These are phyloP conservation scores for Drosophila imparisetae DNA, from an alignment of 2,888 invertebrate species.

Conservation along the genomic window DNA sequence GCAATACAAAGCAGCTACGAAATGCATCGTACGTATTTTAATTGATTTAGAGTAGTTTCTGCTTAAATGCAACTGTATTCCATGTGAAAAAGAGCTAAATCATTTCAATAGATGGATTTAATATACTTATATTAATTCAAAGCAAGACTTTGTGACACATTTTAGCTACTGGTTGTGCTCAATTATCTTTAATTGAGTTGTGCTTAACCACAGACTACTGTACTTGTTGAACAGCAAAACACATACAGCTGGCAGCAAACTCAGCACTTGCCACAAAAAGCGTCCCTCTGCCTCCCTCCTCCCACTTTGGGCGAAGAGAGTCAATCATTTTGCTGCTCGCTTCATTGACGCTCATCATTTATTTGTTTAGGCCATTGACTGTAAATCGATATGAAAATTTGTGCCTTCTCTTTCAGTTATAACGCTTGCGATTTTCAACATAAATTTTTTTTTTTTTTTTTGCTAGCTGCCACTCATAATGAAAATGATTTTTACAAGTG, in stretches of 20 bases:
- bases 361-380: constrained; percentile 77
- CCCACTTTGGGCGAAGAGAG: neutral
- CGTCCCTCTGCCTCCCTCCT: neutral
- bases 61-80: constrained; percentile 17
- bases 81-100: neutral
- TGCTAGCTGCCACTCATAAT: constrained; percentile 68
- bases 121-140: neutral
- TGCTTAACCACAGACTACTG: constrained; percentile 39
- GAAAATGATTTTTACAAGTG: constrained; percentile 78
- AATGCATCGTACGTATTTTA: constrained; percentile 29
- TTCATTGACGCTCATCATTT: constrained; percentile 81
- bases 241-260: constrained; percentile 16
- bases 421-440: constrained; percentile 41
- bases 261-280: constrained; percentile 6
- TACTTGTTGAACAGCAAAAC: constrained; percentile 42
- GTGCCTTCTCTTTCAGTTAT: constrained; percentile 35
- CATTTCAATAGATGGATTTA: neutral
- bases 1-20: constrained; percentile 34
- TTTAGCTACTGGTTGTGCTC: neutral
- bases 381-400: constrained; percentile 74
- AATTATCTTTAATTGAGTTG: constrained; percentile 3
- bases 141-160: neutral
- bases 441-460: constrained; percentile 30
- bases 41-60: constrained; percentile 46
- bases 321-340: constrained; percentile 66